Base-by-base conservation (phyloP, 2,797 vertebrate species). In the Hylomyscus alleni region DNA sequence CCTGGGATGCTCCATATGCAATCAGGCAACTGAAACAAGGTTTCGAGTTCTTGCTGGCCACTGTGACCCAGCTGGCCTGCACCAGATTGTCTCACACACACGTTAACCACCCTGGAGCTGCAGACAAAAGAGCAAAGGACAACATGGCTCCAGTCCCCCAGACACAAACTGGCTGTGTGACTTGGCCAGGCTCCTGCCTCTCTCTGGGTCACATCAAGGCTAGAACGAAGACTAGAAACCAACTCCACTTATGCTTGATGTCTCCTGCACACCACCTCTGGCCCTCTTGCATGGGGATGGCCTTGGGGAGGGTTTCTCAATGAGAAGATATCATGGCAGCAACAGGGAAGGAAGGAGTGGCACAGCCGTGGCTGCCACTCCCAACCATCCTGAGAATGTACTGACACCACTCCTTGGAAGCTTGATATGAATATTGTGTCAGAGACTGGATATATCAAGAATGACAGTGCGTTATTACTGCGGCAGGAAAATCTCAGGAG, bases 381-480 rank as follows among this genome's bases (percentile, higher is more conserved):
- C 81, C 97, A 85, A 54, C 97, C 96, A 58, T 85, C 95, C 95
- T 89, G 0, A 0, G 97, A 96, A 97, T 93, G 94, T 80, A 96
- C 95, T 97, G 98, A 98, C 83, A 94, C 97, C 97, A 95, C 93
- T 98, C 96, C 95, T 96, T 82, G 37, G 97, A 96, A 84, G 96
- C 98, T 97, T 98, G 98, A 98, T 98, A 98, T 98, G 98, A 99
- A 99, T 98, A 99, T 98, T 97, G 98, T 99, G 99, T 99, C 98
- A 99, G 98, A 98, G 96, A 98, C 91, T 96, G 98, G 98, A 98
- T 98, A 99, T 99, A 99, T 99, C 99, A 99, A 98, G 98, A 98
- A 99, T 99, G 99, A 99, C 99, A 99, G 98, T 98, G 98, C 98
- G 98, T 99, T 98, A 99, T 99, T 98, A 98, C 98, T 99, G 98